phyloP scores from a whole-genome alignment of 2,797 vertebrate species.

The Tapirus indicus region DNA sequence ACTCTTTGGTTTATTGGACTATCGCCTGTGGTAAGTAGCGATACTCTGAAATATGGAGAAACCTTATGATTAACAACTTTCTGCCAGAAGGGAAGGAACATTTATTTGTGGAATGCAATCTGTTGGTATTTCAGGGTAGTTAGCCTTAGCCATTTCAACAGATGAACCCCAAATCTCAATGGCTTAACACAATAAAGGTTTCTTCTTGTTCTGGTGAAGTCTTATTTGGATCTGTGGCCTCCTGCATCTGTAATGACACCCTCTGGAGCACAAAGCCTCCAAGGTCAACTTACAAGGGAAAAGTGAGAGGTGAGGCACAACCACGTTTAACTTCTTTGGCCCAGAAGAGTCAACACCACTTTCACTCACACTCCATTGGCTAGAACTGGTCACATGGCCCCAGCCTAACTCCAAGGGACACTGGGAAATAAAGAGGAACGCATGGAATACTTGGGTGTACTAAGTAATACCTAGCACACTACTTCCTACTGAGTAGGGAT shows the following conservation, averaged over 20 bases:
- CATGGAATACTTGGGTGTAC: not conserved
- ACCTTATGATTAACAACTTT: not conserved
- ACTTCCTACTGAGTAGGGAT: not conserved
- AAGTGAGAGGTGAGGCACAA: not conserved
- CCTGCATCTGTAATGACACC: not conserved
- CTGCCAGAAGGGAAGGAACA: not conserved
- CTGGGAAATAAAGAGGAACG: not conserved
- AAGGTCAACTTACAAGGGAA: not conserved
- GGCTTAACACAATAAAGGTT: not conserved
- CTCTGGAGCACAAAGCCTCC: not conserved
- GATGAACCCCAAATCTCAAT: not conserved
- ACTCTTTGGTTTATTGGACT: constrained; percentile 96
- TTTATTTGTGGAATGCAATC: constrained; percentile 20
- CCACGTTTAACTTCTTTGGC: not conserved
- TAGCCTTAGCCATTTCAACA: not conserved
- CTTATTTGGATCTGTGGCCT: not conserved
- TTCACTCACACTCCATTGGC: not conserved
- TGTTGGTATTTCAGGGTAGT: not conserved
- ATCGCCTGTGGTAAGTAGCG: constrained; percentile 96
- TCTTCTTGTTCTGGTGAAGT: not conserved
- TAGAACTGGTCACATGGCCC: not conserved
- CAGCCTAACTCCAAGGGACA: not conserved
- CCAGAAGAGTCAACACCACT: not conserved
- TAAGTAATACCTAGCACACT: not conserved
- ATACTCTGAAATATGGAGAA: not conserved